These are phyloP conservation scores for Parauchenoglanis punctatus DNA, from an alignment of 2,797 vertebrate genomes.

Conservation along the genomic window DNA sequence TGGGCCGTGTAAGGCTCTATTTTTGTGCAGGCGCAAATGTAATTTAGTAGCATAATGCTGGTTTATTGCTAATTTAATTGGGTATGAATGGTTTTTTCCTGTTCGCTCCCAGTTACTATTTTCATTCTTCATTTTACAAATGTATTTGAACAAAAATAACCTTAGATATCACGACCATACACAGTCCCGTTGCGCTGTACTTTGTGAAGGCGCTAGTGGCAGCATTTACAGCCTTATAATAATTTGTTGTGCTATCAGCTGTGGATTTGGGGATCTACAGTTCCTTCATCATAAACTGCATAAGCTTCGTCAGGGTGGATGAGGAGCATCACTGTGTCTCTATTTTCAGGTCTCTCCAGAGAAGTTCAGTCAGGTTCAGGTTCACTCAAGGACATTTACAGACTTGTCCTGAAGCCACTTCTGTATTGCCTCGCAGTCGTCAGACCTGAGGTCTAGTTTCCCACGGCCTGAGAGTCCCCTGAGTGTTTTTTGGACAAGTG, in stretches of 20 bases:
- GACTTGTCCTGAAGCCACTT: not conserved
- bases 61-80: not conserved
- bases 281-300: not conserved
- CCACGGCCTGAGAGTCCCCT: not conserved
- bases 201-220: not conserved
- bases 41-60: not conserved
- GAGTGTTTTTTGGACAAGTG: not conserved
- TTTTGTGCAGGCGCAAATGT: not conserved
- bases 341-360: conserved; percentile 16
- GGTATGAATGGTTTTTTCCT: not conserved
- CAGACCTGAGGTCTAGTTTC: conserved; percentile 2
- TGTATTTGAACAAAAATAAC: not conserved
- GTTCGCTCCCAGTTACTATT: not conserved
- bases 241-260: not conserved
- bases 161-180: not conserved
- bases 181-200: not conserved
- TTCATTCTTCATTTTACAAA: not conserved
- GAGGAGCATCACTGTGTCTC: not conserved
- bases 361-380: not conserved
- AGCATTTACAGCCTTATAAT: not conserved
- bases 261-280: not conserved
- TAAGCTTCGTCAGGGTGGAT: not conserved
- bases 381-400: not conserved
- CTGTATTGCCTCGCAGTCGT: not conserved
- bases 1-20: not conserved